Evolutionary conservation across 2,888 invertebrate genomes (phyloP), one percentile per base, ranked within the genome.

Genomic region (Caradrina kadenii): DNA sequence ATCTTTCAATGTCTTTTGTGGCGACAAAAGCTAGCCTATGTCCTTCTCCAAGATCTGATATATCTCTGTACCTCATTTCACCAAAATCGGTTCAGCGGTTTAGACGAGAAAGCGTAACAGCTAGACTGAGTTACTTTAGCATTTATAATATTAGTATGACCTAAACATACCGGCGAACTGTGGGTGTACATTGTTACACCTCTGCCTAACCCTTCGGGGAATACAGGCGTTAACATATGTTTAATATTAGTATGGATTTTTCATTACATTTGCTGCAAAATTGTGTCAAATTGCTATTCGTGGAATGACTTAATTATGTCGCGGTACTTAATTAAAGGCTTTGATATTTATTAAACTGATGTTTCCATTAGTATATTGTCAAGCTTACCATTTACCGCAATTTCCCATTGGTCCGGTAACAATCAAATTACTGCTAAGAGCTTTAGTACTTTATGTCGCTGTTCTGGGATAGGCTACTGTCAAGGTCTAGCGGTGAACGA

Each of bases 401-500:
- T 68, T 50, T 26, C 61, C 62, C 21, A 53, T 31, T 45, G 62
- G 45, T 64, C 42, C 54, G n/a, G 21, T 50, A 60, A 50, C 45
- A 50, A 62, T 77, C 17, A 71, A 68, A 73, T 79, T 81, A 81
- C 50, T 52, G 31, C 19, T 77, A 68, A 63, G 68, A 53, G 45
- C 31, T 62, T 59, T 31, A 62, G 35, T 67, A n/a, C 21, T 81
- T 68, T 72, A 79, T 64, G 22, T 19, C n/a, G 22, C 35, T 76
- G 22, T 80, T 56, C 39, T 58, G 45, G 65, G 63, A 48, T 71
- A 63, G 77, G 60, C 76, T 77, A 53, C 45, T 65, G 80, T 53
- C 55, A 70, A 80, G 81, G 63, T 50, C 58, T 50, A 63, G 35
- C 35, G 59, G 52, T 54, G 53, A 76, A 31, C 22, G 22, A 58